These are phyloP conservation scores for western clawed frog (Xenopus tropicalis) DNA, from an alignment of 2,113 vertebrate species.

Conservation along the genomic window UCB_Xtro_10.0 CM004452.2:14569501-14570000, in stretches of 20 bases:
- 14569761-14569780: constrained; percentile 24
- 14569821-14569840: constrained; percentile 16
- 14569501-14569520: too few relatives aligned
- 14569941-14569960: too few relatives aligned
- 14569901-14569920: not conserved
- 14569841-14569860: not conserved
- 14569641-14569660: constrained; percentile 2
- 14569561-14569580: too few relatives aligned
- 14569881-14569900: not conserved
- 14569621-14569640: not conserved
- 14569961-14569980: too few relatives aligned
- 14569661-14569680: constrained; percentile 26
- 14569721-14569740: constrained; percentile 29
- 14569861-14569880: not conserved
- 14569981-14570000: too few relatives aligned
- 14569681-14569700: constrained; percentile 29
- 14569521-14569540: too few relatives aligned
- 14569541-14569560: too few relatives aligned
- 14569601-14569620: too few relatives aligned
- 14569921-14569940: not conserved
- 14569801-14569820: not conserved
- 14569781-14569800: not conserved
- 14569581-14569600: too few relatives aligned
- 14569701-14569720: constrained; percentile 18
- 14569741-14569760: constrained; percentile 7